These are phyloP conservation scores for Cantharis rustica DNA, from an alignment of 2,888 invertebrate genomes.

Conservation along the genomic window DNA sequence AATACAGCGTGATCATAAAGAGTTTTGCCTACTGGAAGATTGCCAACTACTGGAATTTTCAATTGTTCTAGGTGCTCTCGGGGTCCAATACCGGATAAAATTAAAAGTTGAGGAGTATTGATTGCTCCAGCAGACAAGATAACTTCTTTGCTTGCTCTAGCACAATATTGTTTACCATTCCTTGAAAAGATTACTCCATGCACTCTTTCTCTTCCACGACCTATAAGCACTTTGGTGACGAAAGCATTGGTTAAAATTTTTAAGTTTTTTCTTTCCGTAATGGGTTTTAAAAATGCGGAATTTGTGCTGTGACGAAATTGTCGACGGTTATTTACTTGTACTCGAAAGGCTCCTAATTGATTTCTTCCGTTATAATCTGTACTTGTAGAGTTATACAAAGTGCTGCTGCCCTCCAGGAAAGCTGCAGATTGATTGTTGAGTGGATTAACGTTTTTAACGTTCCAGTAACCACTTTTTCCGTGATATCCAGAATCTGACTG, in stretches of 20 bases:
- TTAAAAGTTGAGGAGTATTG: conserved; percentile 55
- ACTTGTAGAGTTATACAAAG: conserved; percentile 61
- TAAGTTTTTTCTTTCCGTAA: conserved; percentile 61
- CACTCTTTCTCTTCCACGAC: conserved; percentile 56
- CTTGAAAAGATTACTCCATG: conserved; percentile 62
- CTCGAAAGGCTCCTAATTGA: conserved; percentile 65
- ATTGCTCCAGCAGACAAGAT: conserved; percentile 79
- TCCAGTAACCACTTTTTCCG: conserved; percentile 67
- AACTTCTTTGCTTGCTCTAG: conserved; percentile 68
- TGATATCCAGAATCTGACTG: conserved; percentile 68
- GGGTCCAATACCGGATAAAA: conserved; percentile 46
- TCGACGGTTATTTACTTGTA: conserved; percentile 64
- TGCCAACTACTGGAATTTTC: conserved; percentile 35
- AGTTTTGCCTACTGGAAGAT: conserved; percentile 36
- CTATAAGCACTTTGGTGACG: conserved; percentile 62
- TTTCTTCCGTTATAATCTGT: conserved; percentile 67
- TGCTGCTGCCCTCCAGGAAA: conserved; percentile 66
- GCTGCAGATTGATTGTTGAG: conserved; percentile 63
- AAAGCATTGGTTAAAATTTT: conserved; percentile 61
- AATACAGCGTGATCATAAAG: conserved; percentile 74
- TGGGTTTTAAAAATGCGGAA: conserved; percentile 63
- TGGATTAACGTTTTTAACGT: conserved; percentile 67
- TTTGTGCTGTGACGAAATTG: conserved; percentile 66
- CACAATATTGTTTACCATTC: conserved; percentile 54
- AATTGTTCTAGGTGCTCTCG: conserved; percentile 32